Base-by-base conservation (phyloP, 2,113 vertebrate species). In the Tylochromis polylepis region DNA sequence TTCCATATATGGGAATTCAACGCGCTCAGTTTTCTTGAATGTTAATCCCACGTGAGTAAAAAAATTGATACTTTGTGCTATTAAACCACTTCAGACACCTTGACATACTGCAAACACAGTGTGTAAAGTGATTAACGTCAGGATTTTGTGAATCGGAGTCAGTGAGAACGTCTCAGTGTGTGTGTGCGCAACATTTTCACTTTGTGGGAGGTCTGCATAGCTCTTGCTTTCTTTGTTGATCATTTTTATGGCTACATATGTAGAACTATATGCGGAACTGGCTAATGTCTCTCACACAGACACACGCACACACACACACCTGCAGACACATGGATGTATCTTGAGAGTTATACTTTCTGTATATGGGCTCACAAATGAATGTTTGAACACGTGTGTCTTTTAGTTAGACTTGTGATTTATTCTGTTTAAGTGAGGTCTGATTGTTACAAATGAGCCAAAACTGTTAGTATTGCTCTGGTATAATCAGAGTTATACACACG, bases 381-480 rank as follows among this genome's bases (percentile, higher is more conserved):
- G 79, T 72, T 80, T 7, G 41, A 55, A 14, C 16, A 22, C 31
- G 38, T 18, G 31, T 59, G 79, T 57, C 70, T 85, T 84, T 85
- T 82, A 86, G 79, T 89, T 79, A 15, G 1, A 82, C 83, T 57
- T 27, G 79, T 96, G 94, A 96, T 96, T 96, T 92, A 94, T 95
- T 31, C 91, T 94, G 95, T 95, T 96, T 95, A 93, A 93, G 79
- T 85, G 91, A 92, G 93, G 94, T 94, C 94, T 95, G 94, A 95
- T 95, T 94, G 94, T 93, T 94, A 94, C 95, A 96, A 96, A 96
- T 96, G 94, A 95, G 91, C 88, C 93, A 78, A 86, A 91, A 90
- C 88, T 86, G 81, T 94, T 88, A 82, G 89, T 94, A 79, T 91
- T 90, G 82, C 89, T 88, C 53, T 86, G 81, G 67, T 79, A 86